These are phyloP conservation scores for Pachliopta kotzebuea DNA, from an alignment of 2,888 invertebrate species.

Conservation along the genomic window DNA sequence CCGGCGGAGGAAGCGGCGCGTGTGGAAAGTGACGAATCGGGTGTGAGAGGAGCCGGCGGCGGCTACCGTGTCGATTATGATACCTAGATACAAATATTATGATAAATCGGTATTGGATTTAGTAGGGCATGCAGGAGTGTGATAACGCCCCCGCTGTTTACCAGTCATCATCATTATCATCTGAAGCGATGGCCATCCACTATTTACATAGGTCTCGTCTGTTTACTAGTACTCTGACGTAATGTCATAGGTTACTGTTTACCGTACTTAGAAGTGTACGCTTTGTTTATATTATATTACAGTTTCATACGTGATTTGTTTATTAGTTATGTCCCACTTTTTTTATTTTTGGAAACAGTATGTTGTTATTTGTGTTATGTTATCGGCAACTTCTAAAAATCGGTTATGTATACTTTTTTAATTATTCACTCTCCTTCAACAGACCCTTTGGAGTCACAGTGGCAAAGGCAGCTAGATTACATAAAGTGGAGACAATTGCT, in stretches of 20 bases:
- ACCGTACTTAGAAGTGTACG: neutral
- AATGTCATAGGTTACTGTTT: constrained; percentile 8
- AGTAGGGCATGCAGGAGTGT: neutral
- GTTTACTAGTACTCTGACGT: constrained; percentile 6
- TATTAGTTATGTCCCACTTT: neutral
- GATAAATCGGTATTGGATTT: constrained; percentile 1
- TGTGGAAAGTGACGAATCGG: too few relatives aligned
- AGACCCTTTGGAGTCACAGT: too few relatives aligned
- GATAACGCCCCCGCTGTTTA: constrained; percentile 1
- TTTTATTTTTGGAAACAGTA: neutral
- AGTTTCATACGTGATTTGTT: neutral
- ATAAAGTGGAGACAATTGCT: too few relatives aligned
- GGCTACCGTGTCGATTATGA: too few relatives aligned
- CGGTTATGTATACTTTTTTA: too few relatives aligned
- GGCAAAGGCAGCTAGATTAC: too few relatives aligned
- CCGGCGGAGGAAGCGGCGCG: too few relatives aligned
- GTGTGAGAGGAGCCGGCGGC: too few relatives aligned
- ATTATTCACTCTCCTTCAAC: too few relatives aligned
- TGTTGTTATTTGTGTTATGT: neutral
- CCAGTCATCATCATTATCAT: neutral
- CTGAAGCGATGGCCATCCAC: too few relatives aligned
- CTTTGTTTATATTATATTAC: constrained; percentile 14
- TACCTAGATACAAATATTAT: neutral
- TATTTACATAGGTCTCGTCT: neutral
- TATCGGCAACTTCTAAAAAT: too few relatives aligned